phyloP scores from a whole-genome alignment of 2,113 vertebrate species.

The Ascaphus truei region DNA sequence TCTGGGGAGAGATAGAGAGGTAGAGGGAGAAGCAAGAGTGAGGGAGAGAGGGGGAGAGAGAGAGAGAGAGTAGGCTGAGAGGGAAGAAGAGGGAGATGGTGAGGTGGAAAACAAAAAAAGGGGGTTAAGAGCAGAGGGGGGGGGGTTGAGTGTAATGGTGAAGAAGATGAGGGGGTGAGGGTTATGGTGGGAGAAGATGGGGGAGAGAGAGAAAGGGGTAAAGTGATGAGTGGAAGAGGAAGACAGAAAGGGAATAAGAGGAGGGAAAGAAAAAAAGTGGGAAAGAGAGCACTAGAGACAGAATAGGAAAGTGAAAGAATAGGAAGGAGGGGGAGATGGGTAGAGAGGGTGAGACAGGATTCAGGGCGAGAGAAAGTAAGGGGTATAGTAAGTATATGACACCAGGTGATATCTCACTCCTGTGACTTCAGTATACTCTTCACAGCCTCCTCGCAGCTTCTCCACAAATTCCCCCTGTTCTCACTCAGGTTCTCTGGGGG shows the following conservation, averaged over 20 bases:
- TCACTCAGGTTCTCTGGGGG: slow-evolving; percentile 59
- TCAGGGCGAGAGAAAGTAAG: not conserved
- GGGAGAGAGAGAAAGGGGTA: not conserved
- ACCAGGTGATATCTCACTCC: slow-evolving; percentile 57
- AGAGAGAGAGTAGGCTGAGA: not conserved
- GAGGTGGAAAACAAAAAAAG: not conserved
- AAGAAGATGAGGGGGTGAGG: not conserved
- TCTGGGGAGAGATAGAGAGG: slow-evolving; percentile 47
- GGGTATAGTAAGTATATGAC: not conserved
- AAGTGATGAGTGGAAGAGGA: not conserved
- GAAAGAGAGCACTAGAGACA: not conserved
- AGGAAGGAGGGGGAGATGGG: not conserved
- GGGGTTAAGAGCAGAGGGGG: not conserved
- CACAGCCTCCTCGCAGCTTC: slow-evolving; percentile 76
- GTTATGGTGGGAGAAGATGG: not conserved
- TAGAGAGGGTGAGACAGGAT: too few relatives aligned
- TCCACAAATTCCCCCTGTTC: slow-evolving; percentile 72
- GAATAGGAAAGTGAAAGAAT: not conserved
- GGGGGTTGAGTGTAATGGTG: not conserved
- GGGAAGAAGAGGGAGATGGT: too few relatives aligned
- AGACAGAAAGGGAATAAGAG: not conserved
- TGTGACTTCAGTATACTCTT: slow-evolving; percentile 68
- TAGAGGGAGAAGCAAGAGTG: not conserved
- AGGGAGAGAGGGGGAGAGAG: not conserved
- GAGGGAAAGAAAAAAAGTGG: not conserved